These are phyloP conservation scores for Acrossocheilus wenchowensis DNA, from an alignment of 2,797 vertebrate genomes.

Conservation along the genomic window DNA sequence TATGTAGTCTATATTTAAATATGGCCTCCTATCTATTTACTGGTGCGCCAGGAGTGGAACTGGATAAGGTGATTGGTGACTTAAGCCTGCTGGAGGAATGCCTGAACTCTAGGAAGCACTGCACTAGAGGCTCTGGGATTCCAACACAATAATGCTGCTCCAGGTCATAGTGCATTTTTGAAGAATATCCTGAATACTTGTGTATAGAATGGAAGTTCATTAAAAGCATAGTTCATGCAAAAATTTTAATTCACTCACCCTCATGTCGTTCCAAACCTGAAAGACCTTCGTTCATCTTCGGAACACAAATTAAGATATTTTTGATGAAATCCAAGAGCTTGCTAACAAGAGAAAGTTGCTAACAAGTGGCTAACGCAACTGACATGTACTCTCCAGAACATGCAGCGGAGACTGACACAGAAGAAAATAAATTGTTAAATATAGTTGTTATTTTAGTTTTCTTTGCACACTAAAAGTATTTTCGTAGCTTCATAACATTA, in stretches of 20 bases:
- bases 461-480: background rate
- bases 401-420: background rate
- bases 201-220: background rate
- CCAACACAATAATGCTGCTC: background rate
- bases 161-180: background rate
- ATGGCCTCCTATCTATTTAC: slow-evolving; percentile 52
- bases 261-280: background rate
- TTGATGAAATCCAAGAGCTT: background rate
- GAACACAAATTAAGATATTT: background rate
- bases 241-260: background rate
- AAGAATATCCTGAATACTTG: background rate
- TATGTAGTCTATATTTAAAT: slow-evolving; percentile 58
- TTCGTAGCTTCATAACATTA: background rate
- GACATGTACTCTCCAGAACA: background rate
- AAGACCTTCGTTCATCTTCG: background rate
- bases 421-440: background rate
- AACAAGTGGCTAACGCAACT: too few relatives aligned
- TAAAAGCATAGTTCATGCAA: background rate
- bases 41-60: slow-evolving; percentile 69
- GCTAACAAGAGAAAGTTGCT: too few relatives aligned
- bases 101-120: slow-evolving; percentile 55
- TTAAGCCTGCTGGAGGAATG: slow-evolving; percentile 57
- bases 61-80: slow-evolving; percentile 69
- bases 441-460: background rate
- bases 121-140: slow-evolving; percentile 47